phyloP scores from a whole-genome alignment of 2,797 vertebrate genomes.

The Ispidina picta region DNA sequence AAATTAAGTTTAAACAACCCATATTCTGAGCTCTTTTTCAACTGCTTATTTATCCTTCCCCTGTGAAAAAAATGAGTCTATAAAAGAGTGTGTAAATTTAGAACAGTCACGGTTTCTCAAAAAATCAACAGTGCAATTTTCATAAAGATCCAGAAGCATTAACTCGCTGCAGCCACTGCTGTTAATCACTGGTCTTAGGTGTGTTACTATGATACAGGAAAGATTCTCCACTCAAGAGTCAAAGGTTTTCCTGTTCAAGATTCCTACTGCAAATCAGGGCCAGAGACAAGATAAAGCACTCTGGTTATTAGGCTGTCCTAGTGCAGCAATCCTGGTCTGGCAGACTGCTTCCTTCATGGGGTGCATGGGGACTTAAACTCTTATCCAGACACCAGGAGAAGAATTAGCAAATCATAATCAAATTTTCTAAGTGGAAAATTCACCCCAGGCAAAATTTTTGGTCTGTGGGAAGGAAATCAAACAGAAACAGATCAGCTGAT shows the following conservation, averaged over 20 bases:
- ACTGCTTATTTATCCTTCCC: conserved; percentile 23
- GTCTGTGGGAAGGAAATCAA: background rate
- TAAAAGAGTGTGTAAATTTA: conserved; percentile 41
- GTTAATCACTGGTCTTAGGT: background rate
- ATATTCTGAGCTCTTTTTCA: background rate
- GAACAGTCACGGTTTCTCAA: background rate
- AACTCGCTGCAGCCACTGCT: background rate
- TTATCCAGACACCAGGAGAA: background rate
- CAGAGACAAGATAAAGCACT: background rate
- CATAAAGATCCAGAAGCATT: background rate
- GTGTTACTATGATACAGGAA: background rate
- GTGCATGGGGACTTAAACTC: background rate
- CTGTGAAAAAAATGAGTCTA: conserved; percentile 22
- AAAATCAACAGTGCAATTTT: background rate
- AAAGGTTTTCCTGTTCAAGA: background rate
- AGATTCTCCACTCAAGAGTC: background rate
- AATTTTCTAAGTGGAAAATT: background rate
- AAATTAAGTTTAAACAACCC: conserved; percentile 30
- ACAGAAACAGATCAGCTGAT: background rate
- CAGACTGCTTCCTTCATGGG: background rate
- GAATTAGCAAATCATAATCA: background rate
- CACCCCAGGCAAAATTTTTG: background rate
- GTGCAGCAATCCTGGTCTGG: background rate
- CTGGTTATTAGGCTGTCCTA: background rate
- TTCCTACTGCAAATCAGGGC: background rate